phyloP scores from a whole-genome alignment of 2,113 vertebrate genomes.

The Spheniscus mendiculus region DNA sequence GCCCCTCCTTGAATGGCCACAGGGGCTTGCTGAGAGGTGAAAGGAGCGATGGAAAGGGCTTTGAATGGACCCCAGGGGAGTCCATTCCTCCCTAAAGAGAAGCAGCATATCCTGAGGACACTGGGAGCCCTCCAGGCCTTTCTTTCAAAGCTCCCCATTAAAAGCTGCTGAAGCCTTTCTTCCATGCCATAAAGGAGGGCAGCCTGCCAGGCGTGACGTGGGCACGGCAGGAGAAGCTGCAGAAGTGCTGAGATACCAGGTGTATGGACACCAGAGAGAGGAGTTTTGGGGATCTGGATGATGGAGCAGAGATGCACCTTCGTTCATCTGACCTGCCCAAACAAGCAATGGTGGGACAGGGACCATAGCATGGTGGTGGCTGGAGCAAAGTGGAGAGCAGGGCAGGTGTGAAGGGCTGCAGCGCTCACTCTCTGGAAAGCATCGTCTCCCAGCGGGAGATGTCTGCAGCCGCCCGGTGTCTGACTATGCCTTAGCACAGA shows the following conservation, averaged over 20 bases:
- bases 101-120: not conserved
- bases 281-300: not conserved
- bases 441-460: fast-evolving
- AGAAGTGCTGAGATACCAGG: not conserved
- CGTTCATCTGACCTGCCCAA: fast-evolving
- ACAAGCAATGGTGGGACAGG: not conserved
- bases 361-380: fast-evolving
- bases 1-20: not conserved
- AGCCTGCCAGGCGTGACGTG: not conserved
- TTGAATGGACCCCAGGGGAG: too few species aligned
- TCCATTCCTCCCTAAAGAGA: not conserved
- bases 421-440: not conserved
- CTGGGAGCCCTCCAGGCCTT: not conserved
- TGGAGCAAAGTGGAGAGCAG: not conserved
- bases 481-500: not conserved
- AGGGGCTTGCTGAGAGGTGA: not conserved
- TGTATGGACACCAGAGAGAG: not conserved
- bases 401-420: not conserved
- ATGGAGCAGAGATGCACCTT: not conserved
- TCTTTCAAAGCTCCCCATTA: not conserved
- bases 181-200: not conserved
- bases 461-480: not conserved
- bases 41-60: not conserved
- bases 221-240: not conserved
- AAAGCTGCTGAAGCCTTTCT: not conserved